Evolutionary conservation across 2,113 vertebrate species (phyloP), one percentile per base, ranked within the genome.

Genomic region (Triplophysa tibetana): DNA sequence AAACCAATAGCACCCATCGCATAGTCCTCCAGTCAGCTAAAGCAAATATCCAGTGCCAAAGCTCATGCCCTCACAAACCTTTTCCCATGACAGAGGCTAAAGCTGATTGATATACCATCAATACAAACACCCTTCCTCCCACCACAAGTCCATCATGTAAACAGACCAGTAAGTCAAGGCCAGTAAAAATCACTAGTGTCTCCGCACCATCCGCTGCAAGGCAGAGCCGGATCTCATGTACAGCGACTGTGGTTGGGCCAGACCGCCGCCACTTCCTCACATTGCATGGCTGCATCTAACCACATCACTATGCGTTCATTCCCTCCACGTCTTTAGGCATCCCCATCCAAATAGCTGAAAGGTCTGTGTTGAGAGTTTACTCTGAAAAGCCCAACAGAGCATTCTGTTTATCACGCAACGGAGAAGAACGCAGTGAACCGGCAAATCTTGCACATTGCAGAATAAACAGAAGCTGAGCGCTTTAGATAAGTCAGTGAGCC

Each of bases 241-340:
- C 79, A 76, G 78, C 19, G 90, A 92, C 89, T 91, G 92, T 90
- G 92, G 92, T 92, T 86, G 87, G 89, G 86, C 88, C 26, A 88
- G 87, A 91, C 91, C 90, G 89, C 89, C 85, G 86, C 92, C 91
- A 90, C 92, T 93, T 93, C 93, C 93, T 92, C 80, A 75, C 88
- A 87, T 88, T 89, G 89, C 90, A 83, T 87, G 90, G 87, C 88
- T 88, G 90, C 90, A 86, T 86, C 65, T 77, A 88, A 88, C 90
- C 89, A 85, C 88, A 85, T 87, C 87, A 90, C 83, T 83, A 85
- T 84, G 87, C 68, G 81, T 82, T 90, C 87, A 78, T 69, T 90
- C 81, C 78, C 84, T 85, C 78, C 83, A 83, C 85, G 87, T 86
- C 84, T 79, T 87, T 70, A 60, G 56, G 81, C 66, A 73, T 67